Evolutionary conservation across 2,113 vertebrate genomes (phyloP).

Genomic region (Pteropus alecto): DNA sequence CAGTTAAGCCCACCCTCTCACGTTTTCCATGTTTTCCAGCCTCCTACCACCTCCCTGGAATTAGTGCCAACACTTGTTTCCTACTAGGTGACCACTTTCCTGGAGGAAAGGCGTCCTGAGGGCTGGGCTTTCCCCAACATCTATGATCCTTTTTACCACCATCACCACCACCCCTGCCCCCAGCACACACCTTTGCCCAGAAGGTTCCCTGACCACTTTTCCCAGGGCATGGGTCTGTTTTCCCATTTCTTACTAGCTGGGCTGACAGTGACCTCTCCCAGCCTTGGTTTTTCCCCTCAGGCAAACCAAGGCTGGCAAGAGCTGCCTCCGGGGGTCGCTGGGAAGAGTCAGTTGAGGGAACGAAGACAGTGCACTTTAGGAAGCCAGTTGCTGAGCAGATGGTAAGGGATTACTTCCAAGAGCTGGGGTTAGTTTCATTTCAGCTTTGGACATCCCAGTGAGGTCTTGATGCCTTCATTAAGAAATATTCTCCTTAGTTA

Average conservation of each 20-base stretch:
- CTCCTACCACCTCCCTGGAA: background rate
- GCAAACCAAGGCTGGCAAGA: background rate
- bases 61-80: background rate
- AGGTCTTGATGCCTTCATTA: background rate
- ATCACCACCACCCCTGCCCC: rapidly evolving
- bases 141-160: background rate
- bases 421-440: constrained; percentile 9
- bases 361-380: background rate
- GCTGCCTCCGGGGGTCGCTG: background rate
- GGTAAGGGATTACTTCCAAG: constrained; percentile 47
- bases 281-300: background rate
- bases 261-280: background rate
- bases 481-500: background rate
- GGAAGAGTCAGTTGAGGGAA: background rate
- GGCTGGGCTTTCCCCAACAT: no score
- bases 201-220: rapidly evolving
- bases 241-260: background rate
- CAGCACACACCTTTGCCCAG: rapidly evolving
- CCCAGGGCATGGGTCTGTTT: rapidly evolving
- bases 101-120: rapidly evolving
- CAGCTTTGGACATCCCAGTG: background rate
- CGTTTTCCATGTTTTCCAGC: background rate
- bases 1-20: no score
- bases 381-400: constrained; percentile 54
- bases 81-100: no score